Evolutionary conservation across 2,113 vertebrate species (phyloP), one percentile per base, ranked within the genome.

Genomic region (Spilogale gracilis): DNA sequence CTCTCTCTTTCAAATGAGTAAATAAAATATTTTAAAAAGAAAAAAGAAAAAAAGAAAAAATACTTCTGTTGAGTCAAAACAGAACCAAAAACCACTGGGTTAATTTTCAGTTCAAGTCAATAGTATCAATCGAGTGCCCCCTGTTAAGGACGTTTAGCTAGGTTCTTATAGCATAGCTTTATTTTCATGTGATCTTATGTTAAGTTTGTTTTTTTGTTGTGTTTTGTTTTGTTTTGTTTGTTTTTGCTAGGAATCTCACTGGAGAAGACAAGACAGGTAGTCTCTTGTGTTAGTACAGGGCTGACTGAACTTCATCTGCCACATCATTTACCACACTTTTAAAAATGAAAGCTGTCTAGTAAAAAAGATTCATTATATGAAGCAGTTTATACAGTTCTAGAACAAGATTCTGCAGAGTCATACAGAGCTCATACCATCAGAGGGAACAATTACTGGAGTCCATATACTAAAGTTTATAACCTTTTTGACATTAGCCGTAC

Each of bases 21-120:
- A 38, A 38, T 38, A 38, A 38, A 38, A 38, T 38, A 38, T 38
- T 38, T 38, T 38, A 38, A 38, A 38, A 38, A 38, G 38, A 2
- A 38, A 38, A 38, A 38, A 38, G 38, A 38, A 38, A 38, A 38
- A 38, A 38, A 38, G 38, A 38, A 76, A 9, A 30, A n/a, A 52
- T 91, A 9, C 43, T 93, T 95, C 86, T 9, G 10, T 60, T 94
- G 71, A 56, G 23, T 85, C 48, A 86, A 91, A 94, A 90, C 17
- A 79, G 27, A 83, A 86, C 21, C 27, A 25, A 76, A 89, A 82
- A 30, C 60, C 48, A 16, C 17, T 65, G 10, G 21, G 32, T 93
- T 18, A 32, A 88, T 91, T 93, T 93, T 81, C 45, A 69, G 2
- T 89, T 67, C 83, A 78, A 83, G 32, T 30, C 32, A 16, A 14